Base-by-base conservation (phyloP, 2,888 invertebrate species). In the Ashinkailepas kermadecensis region DNA sequence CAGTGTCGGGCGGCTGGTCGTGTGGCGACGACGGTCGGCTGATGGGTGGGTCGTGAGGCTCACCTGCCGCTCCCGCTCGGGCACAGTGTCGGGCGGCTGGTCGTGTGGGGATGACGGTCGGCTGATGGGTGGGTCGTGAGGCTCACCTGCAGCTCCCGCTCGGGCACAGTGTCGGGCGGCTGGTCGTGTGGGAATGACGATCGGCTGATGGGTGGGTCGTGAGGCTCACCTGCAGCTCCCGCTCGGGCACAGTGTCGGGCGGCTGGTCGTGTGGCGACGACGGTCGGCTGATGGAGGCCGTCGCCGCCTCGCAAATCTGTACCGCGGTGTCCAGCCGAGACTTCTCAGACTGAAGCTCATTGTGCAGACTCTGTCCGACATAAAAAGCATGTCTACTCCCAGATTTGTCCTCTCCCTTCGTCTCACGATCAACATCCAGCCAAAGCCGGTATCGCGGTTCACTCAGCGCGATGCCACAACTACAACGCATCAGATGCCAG, bases 271-370 rank as follows among this genome's bases (percentile, higher is more conserved):
- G 91, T 0, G 96, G 96, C 81, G 95, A 95, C 21, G 84, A 83
- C 0, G 96, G 96, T 9, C 96, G 90, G 81, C 96, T 96, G 56
- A 96, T 94, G 0, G 95, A 95, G 1, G 96, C 95, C 0, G 95
- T 94, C 0, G 96, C 96, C 6, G 95, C 95, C 86, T 96, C 95
- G 86, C 97, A 97, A 0, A 95, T 95, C 85, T 96, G 96, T 0
- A 96, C 94, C 0, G 97, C 96, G 0, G 93, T 90, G 0, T 94
- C 93, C 4, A 97, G 89, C 0, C 95, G 91, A 2, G 93, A 91
- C 89, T 96, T 96, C 88, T 97, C 96, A 0, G 91, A 91, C 88
- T 95, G 94, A n/a, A 97, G 89, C 84, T 95, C 94, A 86, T 94
- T 94, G 87, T 96, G 94, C 85, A 96, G 90, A 62, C 87, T 88